Evolutionary conservation across 2,888 invertebrate genomes (phyloP).

Genomic region (Brenthis hecate): DNA sequence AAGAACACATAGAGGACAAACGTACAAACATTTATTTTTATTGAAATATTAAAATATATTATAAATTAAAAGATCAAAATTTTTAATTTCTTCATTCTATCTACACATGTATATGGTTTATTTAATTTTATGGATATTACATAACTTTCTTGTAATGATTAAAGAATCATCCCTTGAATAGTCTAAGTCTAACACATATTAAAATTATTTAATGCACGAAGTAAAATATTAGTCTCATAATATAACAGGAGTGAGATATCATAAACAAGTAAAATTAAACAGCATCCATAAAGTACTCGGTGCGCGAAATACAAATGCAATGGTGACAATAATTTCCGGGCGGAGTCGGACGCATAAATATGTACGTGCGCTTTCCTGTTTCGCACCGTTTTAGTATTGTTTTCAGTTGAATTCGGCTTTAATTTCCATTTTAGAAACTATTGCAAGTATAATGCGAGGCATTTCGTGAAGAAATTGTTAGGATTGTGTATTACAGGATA

Average conservation of each 20-base stretch:
- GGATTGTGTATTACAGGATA: no score
- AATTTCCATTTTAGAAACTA: not conserved
- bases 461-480: no score
- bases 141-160: no score
- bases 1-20: no score
- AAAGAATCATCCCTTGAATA: no score
- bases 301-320: slow-evolving; percentile 51
- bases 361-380: slow-evolving; percentile 41
- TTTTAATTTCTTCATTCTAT: no score
- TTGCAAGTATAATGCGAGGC: not conserved
- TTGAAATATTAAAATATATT: no score
- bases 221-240: not conserved
- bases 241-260: slow-evolving; percentile 25
- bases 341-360: slow-evolving; percentile 41
- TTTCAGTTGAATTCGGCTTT: slow-evolving; percentile 7
- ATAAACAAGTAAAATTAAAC: slow-evolving; percentile 47
- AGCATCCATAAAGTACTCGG: slow-evolving; percentile 46
- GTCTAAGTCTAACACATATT: no score
- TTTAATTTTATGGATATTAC: no score
- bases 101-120: no score
- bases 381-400: slow-evolving; percentile 22
- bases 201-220: not conserved
- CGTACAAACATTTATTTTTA: no score
- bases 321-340: slow-evolving; percentile 51
- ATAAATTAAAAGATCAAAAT: no score